These are phyloP conservation scores for Hassar affinis DNA, from an alignment of 2,113 vertebrate species.

Conservation along the genomic window DNA sequence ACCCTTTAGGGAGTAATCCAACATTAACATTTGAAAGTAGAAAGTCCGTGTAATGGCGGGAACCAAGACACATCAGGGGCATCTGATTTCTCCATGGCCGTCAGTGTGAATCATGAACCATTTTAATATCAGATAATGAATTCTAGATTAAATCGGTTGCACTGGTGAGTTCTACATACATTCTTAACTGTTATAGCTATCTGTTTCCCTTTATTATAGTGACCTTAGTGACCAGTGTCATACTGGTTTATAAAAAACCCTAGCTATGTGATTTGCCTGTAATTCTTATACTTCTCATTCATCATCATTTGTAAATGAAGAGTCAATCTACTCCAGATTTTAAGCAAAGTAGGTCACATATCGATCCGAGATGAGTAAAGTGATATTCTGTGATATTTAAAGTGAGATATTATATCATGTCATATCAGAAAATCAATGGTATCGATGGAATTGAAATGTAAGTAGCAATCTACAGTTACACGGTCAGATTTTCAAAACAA, in stretches of 20 bases:
- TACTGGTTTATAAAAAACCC: background rate
- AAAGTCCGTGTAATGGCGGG: background rate
- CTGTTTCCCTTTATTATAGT: background rate
- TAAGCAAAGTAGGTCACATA: background rate
- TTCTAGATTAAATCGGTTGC: background rate
- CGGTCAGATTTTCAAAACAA: background rate
- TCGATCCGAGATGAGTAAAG: background rate
- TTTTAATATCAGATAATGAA: background rate
- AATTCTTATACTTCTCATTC: background rate
- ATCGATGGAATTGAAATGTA: background rate
- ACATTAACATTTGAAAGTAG: background rate
- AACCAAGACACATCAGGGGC: background rate
- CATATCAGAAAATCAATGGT: background rate
- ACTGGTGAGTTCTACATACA: background rate
- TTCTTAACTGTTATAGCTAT: background rate
- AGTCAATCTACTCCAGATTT: background rate
- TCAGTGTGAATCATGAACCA: background rate
- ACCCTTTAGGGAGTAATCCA: background rate
- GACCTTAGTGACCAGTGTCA: background rate
- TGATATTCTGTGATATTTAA: too few relatives aligned
- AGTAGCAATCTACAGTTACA: background rate
- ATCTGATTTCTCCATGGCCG: background rate
- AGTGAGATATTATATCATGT: background rate
- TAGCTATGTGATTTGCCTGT: too few relatives aligned
- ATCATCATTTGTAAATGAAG: background rate